These are phyloP conservation scores for Pomacea maculata DNA, from an alignment of 1,140 invertebrate genomes.

Conservation along the genomic window DNA sequence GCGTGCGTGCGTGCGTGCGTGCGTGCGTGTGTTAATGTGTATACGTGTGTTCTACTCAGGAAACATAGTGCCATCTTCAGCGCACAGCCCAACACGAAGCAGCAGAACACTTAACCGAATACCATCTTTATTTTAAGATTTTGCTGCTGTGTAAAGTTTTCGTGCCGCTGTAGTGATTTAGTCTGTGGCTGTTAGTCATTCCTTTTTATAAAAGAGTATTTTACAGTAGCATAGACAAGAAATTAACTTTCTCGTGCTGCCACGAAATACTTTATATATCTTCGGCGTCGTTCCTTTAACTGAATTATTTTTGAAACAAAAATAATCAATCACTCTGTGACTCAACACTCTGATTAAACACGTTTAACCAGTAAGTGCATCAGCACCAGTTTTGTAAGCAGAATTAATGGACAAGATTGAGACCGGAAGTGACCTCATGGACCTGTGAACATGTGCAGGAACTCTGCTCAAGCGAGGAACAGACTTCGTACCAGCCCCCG, in stretches of 20 bases:
- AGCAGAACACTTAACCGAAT: too few relatives aligned
- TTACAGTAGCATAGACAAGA: neutral
- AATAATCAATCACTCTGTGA: too few relatives aligned
- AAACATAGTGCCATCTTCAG: too few relatives aligned
- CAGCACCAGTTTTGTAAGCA: neutral
- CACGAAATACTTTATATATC: neutral
- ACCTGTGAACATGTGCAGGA: slow-evolving; percentile 46
- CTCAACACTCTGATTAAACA: neutral
- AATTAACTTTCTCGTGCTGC: neutral
- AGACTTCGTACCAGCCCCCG: slow-evolving; percentile 53
- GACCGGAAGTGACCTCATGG: slow-evolving; percentile 41
- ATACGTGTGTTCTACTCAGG: neutral
- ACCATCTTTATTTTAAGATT: too few relatives aligned
- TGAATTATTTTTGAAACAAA: too few relatives aligned
- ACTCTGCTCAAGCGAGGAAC: slow-evolving; percentile 56
- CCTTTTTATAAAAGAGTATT: neutral
- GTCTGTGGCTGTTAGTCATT: neutral
- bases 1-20: neutral
- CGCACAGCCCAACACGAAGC: too few relatives aligned
- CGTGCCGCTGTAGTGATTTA: too few relatives aligned
- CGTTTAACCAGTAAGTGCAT: neutral
- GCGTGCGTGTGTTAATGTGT: neutral
- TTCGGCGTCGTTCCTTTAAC: neutral
- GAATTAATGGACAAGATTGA: neutral
- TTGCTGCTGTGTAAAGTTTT: too few relatives aligned